Base-by-base conservation (phyloP, 2,113 vertebrate genomes). In the Entelurus aequoreus region DNA sequence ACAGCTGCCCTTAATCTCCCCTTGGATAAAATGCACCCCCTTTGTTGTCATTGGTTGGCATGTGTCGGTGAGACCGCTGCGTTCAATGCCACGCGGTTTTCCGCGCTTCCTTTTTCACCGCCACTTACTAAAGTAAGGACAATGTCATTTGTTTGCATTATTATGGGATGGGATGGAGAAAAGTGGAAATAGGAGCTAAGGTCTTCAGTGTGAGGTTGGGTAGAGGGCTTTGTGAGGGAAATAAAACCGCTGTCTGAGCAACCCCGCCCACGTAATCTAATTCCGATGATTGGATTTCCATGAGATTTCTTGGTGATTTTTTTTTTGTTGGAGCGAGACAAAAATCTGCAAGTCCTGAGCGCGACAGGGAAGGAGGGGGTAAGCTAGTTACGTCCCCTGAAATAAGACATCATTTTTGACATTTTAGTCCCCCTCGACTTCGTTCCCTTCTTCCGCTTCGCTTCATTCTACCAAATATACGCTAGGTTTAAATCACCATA, bases 271-370 rank as follows among this genome's bases (percentile, higher is more conserved):
- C 42, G 64, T 71, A 75, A 79, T 81, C 74, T 77, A 15, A 63
- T 78, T 76, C 65, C 76, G 65, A 63, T 84, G 80, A 88, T 75
- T 80, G 69, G 71, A 84, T 86, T 74, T 80, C 63, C 63, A 64
- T 63, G 6, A 65, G 72, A 70, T 42, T 63, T 68, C 59, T 75
- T 65, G 63, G 66, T 51, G 44, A 66, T 56, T 62, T 74, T 28
- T 19, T 28, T 76, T 67, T 6, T 11, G 46, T 48, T 21, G 19
- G 50, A 57, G n/a, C 6, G 9, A 66, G 49, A 74, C 52, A 42
- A 48, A 66, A 55, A 77, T 60, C 60, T 54, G 9, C 60, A 52
- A 60, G 4, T 8, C 46, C 12, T 38, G 11, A 48, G 57, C 15
- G 28, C 48, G 13, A 44, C 51, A 59, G 15, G 37, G 11, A 46